These are phyloP conservation scores for Acrobasis suavella DNA, from an alignment of 2,888 invertebrate genomes.

Conservation along the genomic window DNA sequence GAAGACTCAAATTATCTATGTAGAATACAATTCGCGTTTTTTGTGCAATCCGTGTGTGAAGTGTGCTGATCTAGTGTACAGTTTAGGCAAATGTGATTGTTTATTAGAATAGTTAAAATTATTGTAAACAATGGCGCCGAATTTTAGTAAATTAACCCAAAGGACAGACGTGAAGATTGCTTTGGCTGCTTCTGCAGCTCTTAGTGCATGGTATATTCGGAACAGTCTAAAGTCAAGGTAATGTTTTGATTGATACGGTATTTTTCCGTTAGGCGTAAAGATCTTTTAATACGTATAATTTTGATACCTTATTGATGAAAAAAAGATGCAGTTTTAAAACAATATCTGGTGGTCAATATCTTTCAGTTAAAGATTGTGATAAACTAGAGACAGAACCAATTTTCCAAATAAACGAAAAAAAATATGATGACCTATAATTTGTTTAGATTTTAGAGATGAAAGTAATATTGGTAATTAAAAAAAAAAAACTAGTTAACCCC, in stretches of 20 bases:
- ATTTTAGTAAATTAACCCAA: conserved; percentile 88
- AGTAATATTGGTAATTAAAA: no score
- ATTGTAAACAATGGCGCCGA: conserved; percentile 85
- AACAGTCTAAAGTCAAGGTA: conserved; percentile 80
- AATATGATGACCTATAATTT: no score
- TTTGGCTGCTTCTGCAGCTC: conserved; percentile 84
- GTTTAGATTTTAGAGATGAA: no score
- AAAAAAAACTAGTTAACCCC: no score
- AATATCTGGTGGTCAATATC: no score
- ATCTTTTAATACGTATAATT: no score
- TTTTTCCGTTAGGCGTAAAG: background rate
- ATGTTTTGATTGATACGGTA: conserved; percentile 26
- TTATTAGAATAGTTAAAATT: conserved; percentile 27
- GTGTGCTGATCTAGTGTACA: conserved; percentile 7
- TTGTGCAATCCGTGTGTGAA: conserved; percentile 27
- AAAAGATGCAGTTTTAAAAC: no score
- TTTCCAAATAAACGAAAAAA: no score
- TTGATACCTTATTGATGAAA: no score
- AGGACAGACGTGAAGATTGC: conserved; percentile 85
- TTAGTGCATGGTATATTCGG: conserved; percentile 82
- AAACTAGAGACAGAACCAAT: no score
- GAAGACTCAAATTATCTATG: no score
- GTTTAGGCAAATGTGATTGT: conserved; percentile 9
- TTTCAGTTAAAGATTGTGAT: background rate
- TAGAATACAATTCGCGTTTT: background rate